phyloP scores from a whole-genome alignment of 2,888 invertebrate species.

The Cepaea hortensis region DNA sequence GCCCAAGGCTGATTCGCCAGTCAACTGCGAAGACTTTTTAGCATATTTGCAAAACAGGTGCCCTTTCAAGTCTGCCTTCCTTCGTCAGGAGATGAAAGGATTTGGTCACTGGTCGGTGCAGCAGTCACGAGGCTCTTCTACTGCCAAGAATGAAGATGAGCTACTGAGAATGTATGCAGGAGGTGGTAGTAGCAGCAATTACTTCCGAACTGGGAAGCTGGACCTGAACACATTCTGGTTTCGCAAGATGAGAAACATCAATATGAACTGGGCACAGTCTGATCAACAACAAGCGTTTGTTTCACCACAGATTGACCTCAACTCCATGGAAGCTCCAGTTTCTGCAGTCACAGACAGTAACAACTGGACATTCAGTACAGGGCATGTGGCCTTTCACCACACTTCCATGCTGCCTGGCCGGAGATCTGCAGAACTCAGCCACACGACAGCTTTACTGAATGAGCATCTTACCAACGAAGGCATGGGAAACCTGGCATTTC shows the following conservation, averaged over 20 bases:
- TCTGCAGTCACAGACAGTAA: too few species aligned
- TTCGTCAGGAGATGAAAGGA: neutral
- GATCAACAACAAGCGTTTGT: too few species aligned
- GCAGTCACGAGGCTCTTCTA: neutral
- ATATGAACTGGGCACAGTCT: neutral
- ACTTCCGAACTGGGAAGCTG: neutral
- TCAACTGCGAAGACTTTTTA: neutral
- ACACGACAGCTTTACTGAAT: too few species aligned
- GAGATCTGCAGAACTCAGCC: too few species aligned
- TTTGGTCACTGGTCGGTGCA: neutral
- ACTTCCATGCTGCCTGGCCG: too few species aligned
- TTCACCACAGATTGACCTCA: too few species aligned
- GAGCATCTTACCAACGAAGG: too few species aligned
- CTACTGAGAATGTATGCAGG: neutral
- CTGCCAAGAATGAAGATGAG: neutral
- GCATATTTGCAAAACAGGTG: slow-evolving; percentile 7
- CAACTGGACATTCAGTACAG: too few species aligned
- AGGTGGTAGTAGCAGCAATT: neutral
- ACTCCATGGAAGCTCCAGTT: too few species aligned
- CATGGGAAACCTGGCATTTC: too few species aligned
- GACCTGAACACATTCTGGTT: neutral
- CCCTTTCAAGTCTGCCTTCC: slow-evolving; percentile 16
- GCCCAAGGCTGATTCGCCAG: neutral
- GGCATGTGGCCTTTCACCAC: too few species aligned
- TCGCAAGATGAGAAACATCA: neutral